phyloP scores from a whole-genome alignment of 2,888 invertebrate genomes.

The Phytoseiulus persimilis region DNA sequence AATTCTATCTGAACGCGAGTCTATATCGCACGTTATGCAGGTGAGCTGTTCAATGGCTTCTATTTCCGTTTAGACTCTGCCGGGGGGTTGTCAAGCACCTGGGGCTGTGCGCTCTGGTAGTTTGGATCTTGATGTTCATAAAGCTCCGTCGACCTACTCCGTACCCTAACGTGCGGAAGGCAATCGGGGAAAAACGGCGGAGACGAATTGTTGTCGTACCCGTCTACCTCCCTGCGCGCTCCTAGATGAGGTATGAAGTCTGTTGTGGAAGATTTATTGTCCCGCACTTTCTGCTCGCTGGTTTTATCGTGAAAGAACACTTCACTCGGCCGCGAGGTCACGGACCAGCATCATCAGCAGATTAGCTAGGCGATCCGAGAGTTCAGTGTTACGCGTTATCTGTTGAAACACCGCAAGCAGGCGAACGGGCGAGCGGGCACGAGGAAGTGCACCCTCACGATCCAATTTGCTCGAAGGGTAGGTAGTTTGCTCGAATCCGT shows the following conservation, averaged over 20 bases:
- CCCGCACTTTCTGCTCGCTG: not conserved
- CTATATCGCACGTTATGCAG: constrained; percentile 84
- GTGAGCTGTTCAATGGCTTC: constrained; percentile 43
- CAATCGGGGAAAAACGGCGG: not conserved
- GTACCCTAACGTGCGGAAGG: not conserved
- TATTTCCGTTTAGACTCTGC: not conserved
- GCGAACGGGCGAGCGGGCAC: not conserved
- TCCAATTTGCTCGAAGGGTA: not conserved
- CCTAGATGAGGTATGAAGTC: not conserved
- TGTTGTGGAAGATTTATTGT: not conserved
- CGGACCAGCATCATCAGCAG: not conserved
- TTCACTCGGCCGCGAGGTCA: not conserved
- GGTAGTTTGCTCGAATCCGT: not conserved
- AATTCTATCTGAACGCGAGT: constrained; percentile 89
- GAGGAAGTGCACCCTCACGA: not conserved
- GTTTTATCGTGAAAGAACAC: not conserved
- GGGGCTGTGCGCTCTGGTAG: too few relatives aligned
- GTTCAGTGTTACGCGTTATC: not conserved
- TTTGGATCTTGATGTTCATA: too few relatives aligned
- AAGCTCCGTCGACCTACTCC: not conserved
- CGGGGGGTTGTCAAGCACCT: too few relatives aligned
- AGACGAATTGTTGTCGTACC: not conserved
- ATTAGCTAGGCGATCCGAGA: not conserved
- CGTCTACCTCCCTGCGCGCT: not conserved
- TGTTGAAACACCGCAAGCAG: not conserved